Evolutionary conservation across 2,888 invertebrate genomes (phyloP), one percentile per base, ranked within the genome.

Genomic region (Piscicola geometra): DNA sequence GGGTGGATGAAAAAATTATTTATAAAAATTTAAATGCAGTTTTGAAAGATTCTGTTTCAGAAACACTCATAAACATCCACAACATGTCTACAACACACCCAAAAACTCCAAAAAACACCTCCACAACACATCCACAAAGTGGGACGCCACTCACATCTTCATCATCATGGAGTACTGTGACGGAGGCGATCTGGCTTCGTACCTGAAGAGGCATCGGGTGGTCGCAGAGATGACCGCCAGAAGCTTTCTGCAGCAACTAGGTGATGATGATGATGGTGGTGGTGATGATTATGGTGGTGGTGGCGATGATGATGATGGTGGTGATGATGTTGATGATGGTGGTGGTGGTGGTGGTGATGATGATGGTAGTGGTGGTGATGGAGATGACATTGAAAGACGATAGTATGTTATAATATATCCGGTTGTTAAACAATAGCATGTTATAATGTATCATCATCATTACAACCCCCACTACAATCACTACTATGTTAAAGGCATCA

Each of bases 81-180:
- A n/a, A n/a, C n/a, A n/a, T n/a, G n/a, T n/a, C n/a, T n/a, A 64
- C 25, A 25, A 64, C 64, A 64, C 28, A 30, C 64, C 30, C 3
- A 64, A 30, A 64, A 64, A 64, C 30, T 64, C 3, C 25, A 30
- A 3, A 3, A 64, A 3, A 25, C 30, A 64, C 3, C 64, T 30
- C 3, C 30, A 30, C 21, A 5, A 41, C 41, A 41, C 41, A 41
- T 9, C 41, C 41, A 41, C 41, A 41, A 78, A 86, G 84, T 87
- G 87, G 87, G 87, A 87, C 81, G 81, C 82, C 30, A 90, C 90
- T 80, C 90, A 90, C 81, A 92, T 94, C 78, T 94, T 92, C 82
- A 90, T 94, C 21, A 91, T 93, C 75, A 90, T 92, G 89, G 94
- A 94, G 82, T 93, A 90, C 81, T 94, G 94, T 82, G 90, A 91